phyloP scores from a whole-genome alignment of 2,797 vertebrate species.

The Cyclopterus lumpus region DNA sequence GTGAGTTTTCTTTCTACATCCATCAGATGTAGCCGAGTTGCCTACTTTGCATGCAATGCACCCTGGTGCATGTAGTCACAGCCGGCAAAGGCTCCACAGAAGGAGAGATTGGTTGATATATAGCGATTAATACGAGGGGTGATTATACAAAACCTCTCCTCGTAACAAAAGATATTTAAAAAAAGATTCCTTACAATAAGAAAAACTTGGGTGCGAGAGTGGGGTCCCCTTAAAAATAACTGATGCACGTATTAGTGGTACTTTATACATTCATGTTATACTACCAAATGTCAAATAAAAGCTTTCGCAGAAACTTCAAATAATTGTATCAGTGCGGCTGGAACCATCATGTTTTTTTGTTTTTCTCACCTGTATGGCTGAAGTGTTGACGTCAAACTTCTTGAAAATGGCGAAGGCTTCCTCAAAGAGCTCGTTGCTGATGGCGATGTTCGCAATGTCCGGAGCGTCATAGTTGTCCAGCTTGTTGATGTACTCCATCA shows the following conservation, averaged over 20 bases:
- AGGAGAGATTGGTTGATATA: too few relatives aligned
- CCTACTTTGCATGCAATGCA: too few relatives aligned
- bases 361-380: constrained; percentile 88
- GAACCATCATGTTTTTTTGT: not conserved
- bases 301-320: not conserved
- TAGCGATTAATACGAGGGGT: too few relatives aligned
- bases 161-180: too few relatives aligned
- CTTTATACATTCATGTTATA: not conserved
- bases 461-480: constrained; percentile 94
- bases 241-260: not conserved
- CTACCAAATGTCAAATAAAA: not conserved
- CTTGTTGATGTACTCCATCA: constrained; percentile 94
- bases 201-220: not conserved
- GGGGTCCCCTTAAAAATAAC: not conserved
- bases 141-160: too few relatives aligned
- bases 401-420: constrained; percentile 94
- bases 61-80: too few relatives aligned
- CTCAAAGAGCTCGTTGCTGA: constrained; percentile 92
- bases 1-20: too few relatives aligned
- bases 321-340: not conserved
- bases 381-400: constrained; percentile 93
- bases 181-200: not conserved
- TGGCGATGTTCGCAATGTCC: constrained; percentile 92
- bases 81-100: too few relatives aligned
- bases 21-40: too few relatives aligned